Evolutionary conservation across 2,113 vertebrate species (phyloP).

Genomic region (Takifugu bimaculatus): DNA sequence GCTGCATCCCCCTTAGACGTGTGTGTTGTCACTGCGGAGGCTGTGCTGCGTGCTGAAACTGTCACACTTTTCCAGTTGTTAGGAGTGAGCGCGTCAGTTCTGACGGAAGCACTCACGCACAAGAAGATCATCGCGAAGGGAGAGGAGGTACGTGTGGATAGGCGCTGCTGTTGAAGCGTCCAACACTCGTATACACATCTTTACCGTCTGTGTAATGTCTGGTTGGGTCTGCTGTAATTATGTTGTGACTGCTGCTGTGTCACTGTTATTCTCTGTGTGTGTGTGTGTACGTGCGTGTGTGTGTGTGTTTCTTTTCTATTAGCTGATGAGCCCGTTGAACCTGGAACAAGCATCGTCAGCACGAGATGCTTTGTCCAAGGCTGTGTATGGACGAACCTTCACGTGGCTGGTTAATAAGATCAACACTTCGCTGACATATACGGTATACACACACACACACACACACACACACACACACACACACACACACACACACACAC

Average conservation of each 20-base stretch:
- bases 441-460: conserved; percentile 66
- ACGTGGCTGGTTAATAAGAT: conserved; percentile 97
- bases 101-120: conserved; percentile 90
- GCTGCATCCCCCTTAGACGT: neutral
- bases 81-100: conserved; percentile 79
- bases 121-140: conserved; percentile 98
- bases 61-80: conserved; percentile 80
- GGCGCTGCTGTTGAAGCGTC: conserved; percentile 12
- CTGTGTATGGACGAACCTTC: conserved; percentile 92
- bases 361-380: conserved; percentile 90
- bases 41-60: conserved; percentile 14
- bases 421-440: conserved; percentile 87
- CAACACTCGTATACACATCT: conserved; percentile 26
- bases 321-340: conserved; percentile 93
- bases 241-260: conserved; percentile 7
- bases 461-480: conserved; percentile 1
- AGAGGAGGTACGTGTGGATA: conserved; percentile 83
- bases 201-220: conserved; percentile 45
- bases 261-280: conserved; percentile 12
- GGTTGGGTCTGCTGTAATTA: conserved; percentile 8
- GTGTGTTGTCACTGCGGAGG: neutral
- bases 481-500: no score
- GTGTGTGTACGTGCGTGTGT: conserved; percentile 5
- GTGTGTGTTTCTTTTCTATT: conserved; percentile 17
- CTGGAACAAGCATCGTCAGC: conserved; percentile 92